Evolutionary conservation across 2,888 invertebrate genomes (phyloP).

Genomic region (Listrodromus nycthemerus): DNA sequence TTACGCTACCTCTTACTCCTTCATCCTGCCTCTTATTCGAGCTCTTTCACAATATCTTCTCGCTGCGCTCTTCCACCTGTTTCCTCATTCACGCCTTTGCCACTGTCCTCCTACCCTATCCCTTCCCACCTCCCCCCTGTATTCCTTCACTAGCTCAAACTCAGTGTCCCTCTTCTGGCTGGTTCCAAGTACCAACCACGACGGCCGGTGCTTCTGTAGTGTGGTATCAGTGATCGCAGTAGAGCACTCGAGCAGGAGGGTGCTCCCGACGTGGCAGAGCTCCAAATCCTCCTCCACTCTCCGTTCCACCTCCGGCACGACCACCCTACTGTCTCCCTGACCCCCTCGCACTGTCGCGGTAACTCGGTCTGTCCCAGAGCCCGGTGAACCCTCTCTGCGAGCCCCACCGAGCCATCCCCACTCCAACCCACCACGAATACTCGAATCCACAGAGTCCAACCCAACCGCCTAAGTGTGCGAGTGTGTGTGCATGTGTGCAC

Average conservation of each 20-base stretch:
- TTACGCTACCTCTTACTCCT: slow-evolving; percentile 76
- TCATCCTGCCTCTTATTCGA: slow-evolving; percentile 53
- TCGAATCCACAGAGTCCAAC: slow-evolving; percentile 4
- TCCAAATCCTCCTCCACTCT: slow-evolving; percentile 80
- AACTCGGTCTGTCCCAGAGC: slow-evolving; percentile 47
- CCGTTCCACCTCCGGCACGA: slow-evolving; percentile 57
- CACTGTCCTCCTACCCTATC: slow-evolving; percentile 28
- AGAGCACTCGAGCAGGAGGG: slow-evolving; percentile 82
- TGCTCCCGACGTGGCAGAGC: slow-evolving; percentile 82
- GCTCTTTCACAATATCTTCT: slow-evolving; percentile 55
- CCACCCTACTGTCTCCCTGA: slow-evolving; percentile 66
- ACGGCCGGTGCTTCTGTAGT: slow-evolving; percentile 74
- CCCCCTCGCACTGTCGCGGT: slow-evolving; percentile 54
- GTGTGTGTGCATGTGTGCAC: slow-evolving; percentile 10
- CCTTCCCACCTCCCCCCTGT: background rate
- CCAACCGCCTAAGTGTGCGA: background rate
- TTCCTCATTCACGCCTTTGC: slow-evolving; percentile 73
- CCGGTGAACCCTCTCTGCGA: slow-evolving; percentile 48
- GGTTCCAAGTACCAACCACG: slow-evolving; percentile 76
- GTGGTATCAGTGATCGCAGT: slow-evolving; percentile 84
- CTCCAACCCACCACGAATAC: slow-evolving; percentile 10
- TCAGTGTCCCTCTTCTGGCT: slow-evolving; percentile 69
- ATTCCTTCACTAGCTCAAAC: slow-evolving; percentile 59
- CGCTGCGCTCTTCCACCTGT: slow-evolving; percentile 78
- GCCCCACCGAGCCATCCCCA: slow-evolving; percentile 35